Conservation (phyloP, 2,888 invertebrate genomes). For the Arctia plantaginis region DNA sequence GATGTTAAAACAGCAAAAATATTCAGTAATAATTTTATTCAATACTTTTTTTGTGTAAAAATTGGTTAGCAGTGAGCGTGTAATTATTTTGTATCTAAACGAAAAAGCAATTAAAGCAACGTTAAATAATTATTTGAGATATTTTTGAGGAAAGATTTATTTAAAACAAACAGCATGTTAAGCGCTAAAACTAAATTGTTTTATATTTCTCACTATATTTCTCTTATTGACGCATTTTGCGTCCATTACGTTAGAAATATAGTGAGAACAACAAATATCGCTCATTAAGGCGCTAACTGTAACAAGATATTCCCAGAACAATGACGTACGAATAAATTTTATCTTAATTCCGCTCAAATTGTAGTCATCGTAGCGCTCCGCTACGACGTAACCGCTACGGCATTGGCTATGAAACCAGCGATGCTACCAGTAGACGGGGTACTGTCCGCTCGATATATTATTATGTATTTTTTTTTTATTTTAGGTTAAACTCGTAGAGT, state of each 20-base stretch:
- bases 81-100: too few species aligned
- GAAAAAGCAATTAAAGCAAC: too few species aligned
- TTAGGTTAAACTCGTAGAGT: too few species aligned
- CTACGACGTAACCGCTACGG: conserved; percentile 43
- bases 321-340: conserved; percentile 51
- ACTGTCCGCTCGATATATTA: background rate
- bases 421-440: background rate
- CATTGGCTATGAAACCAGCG: conserved; percentile 21
- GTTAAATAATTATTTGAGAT: too few species aligned
- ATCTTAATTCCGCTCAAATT: conserved; percentile 54
- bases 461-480: background rate
- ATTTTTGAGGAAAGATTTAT: too few species aligned
- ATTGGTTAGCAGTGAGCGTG: too few species aligned
- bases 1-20: too few species aligned
- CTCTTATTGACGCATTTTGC: too few species aligned
- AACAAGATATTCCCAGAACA: conserved; percentile 43
- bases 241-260: conserved; percentile 6
- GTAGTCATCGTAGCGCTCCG: conserved; percentile 38
- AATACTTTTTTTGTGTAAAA: too few species aligned
- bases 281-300: conserved; percentile 36
- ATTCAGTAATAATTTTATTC: too few species aligned
- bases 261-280: conserved; percentile 29
- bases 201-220: conserved; percentile 5
- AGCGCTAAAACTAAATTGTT: background rate
- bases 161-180: too few species aligned